A percentile compares a stretch with the other conserved stretches of the same genome.
These are phyloP conservation scores for Adoxophyes honmai DNA, from an alignment of 1,140 invertebrate genomes.

Conservation along the genomic window DNA sequence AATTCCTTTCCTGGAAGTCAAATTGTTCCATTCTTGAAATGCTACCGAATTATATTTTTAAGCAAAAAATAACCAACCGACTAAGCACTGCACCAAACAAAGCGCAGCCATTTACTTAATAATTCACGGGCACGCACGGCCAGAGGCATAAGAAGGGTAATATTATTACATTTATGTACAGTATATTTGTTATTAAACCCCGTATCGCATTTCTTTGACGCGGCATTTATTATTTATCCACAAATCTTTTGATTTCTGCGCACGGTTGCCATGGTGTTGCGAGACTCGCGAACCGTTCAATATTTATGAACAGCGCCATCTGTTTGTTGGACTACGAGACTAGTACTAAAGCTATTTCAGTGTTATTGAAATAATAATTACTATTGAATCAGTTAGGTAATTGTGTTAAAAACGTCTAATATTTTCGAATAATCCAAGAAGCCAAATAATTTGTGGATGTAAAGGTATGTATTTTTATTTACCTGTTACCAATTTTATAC, in stretches of 20 bases:
- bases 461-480: no score
- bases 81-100: not conserved
- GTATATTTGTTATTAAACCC: not conserved
- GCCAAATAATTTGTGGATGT: no score
- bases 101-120: slow-evolving; percentile 7
- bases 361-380: no score
- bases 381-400: no score
- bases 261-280: not conserved
- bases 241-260: slow-evolving; percentile 7
- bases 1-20: no score
- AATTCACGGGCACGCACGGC: not conserved
- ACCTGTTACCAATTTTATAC: no score
- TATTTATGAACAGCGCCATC: slow-evolving; percentile 6
- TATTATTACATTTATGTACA: slow-evolving; percentile 7
- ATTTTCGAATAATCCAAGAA: no score
- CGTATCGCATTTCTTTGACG: not conserved
- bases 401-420: no score
- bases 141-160: not conserved
- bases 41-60: no score
- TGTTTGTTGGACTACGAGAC: no score
- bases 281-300: not conserved
- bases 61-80: not conserved
- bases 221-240: slow-evolving; percentile 9
- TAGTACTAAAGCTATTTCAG: no score
- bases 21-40: no score